A percentile compares a stretch with the other conserved stretches of the same genome.
Evolutionary conservation across 2,113 vertebrate genomes (phyloP).

Genomic region (Regulus satrapa): DNA sequence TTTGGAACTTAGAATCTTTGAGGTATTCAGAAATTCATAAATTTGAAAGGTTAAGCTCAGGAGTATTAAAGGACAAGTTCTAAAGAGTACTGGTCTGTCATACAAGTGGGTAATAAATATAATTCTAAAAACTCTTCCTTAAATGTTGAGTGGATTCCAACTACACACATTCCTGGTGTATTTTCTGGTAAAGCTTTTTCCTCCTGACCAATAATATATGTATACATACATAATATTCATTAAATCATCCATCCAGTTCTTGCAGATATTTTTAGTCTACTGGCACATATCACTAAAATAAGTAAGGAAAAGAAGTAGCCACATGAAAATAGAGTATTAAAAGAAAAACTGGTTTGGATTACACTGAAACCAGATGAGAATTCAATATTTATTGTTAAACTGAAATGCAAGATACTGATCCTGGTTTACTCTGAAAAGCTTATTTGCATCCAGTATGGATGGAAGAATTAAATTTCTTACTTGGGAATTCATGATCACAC

Average conservation of each 20-base stretch:
- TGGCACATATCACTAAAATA: not conserved
- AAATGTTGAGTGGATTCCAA: not conserved
- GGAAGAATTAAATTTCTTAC: not conserved
- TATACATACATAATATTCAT: not conserved
- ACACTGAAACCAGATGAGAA: not conserved
- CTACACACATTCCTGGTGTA: not conserved
- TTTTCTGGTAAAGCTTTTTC: not conserved
- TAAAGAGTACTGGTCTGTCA: not conserved
- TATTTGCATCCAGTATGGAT: not conserved
- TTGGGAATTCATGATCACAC: not conserved
- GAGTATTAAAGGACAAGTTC: not conserved
- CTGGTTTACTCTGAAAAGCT: not conserved
- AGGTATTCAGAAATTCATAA: not conserved
- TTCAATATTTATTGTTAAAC: not conserved
- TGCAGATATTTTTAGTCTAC: not conserved
- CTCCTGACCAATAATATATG: not conserved
- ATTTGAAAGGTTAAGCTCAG: not conserved
- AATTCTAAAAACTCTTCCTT: not conserved
- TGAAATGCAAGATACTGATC: not conserved
- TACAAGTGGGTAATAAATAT: not conserved
- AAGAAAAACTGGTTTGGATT: not conserved
- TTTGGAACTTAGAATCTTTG: not conserved
- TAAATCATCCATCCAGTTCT: not conserved
- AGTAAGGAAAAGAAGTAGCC: not conserved
- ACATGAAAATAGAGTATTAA: not conserved